Evolutionary conservation across 23 tunicate species (phyloP).

Genomic region (Halocynthia roretzi): DNA sequence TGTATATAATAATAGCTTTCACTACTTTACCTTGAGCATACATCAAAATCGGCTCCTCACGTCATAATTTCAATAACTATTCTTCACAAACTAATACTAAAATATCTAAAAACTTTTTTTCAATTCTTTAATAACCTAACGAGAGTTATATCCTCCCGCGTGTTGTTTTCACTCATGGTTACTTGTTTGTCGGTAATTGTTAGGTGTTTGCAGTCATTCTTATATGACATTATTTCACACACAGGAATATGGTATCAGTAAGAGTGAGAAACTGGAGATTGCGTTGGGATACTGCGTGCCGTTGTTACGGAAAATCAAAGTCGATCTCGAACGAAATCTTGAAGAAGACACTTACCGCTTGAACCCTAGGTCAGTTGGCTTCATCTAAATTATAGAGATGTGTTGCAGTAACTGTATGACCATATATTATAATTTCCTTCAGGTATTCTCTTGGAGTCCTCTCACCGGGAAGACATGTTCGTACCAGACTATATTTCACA

Average conservation of each 20-base stretch:
- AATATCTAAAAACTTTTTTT: too few species aligned
- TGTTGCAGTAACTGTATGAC: background rate
- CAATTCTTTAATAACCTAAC: too few species aligned
- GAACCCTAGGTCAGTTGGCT: slow-evolving; percentile 58
- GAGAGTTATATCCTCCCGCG: too few species aligned
- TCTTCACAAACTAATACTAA: too few species aligned
- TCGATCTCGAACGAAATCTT: slow-evolving; percentile 83
- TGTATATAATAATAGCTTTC: too few species aligned
- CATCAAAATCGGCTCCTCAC: too few species aligned
- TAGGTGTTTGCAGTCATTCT: too few species aligned
- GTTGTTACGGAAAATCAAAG: slow-evolving; percentile 71
- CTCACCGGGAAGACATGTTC: slow-evolving; percentile 94
- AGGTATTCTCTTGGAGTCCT: slow-evolving; percentile 93
- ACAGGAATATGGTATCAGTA: slow-evolving; percentile 87
- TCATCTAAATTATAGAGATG: too few species aligned
- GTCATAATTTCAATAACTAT: too few species aligned
- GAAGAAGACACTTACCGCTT: slow-evolving; percentile 92
- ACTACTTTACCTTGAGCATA: too few species aligned
- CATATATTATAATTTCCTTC: background rate
- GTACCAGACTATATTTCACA: slow-evolving; percentile 95
- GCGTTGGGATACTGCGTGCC: slow-evolving; percentile 94
- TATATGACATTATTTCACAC: background rate
- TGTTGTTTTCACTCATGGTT: too few species aligned
- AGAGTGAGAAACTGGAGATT: slow-evolving; percentile 83
- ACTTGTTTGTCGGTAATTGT: too few species aligned